Conservation (phyloP, 1,140 invertebrate species). For the Doryteuthis pealeii region DNA sequence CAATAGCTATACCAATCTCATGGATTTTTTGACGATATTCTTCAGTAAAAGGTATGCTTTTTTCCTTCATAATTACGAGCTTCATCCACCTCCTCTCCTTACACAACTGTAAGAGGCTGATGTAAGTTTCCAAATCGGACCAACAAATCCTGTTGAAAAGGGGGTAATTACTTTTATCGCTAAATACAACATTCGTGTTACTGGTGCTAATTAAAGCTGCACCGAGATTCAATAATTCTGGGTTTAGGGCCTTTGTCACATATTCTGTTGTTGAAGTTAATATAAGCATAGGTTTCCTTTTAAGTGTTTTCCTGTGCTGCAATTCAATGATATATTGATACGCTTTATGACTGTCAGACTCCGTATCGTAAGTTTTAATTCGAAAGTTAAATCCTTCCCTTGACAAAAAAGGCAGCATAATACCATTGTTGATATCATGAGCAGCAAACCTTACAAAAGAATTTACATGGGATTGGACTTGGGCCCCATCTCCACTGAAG, state of each 20-base stretch:
- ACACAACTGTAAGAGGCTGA: background rate
- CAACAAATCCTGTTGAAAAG: background rate
- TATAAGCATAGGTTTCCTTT: background rate
- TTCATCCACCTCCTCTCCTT: background rate
- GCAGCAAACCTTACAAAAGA: background rate
- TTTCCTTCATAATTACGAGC: background rate
- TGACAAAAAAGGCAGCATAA: background rate
- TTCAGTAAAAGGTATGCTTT: background rate
- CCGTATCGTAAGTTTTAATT: background rate
- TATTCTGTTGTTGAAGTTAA: background rate
- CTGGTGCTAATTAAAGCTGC: background rate
- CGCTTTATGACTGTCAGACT: background rate
- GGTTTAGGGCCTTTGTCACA: background rate
- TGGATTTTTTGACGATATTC: background rate
- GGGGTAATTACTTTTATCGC: background rate
- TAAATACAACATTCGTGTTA: background rate
- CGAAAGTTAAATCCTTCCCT: background rate
- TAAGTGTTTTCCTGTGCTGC: too few species aligned
- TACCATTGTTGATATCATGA: background rate
- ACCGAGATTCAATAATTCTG: background rate
- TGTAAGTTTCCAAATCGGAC: background rate
- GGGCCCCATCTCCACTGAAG: background rate
- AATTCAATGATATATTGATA: background rate
- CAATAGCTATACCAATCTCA: background rate
- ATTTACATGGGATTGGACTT: too few species aligned